These are phyloP conservation scores for Argyra leucocephala DNA, from an alignment of 2,888 invertebrate genomes.

Conservation along the genomic window DNA sequence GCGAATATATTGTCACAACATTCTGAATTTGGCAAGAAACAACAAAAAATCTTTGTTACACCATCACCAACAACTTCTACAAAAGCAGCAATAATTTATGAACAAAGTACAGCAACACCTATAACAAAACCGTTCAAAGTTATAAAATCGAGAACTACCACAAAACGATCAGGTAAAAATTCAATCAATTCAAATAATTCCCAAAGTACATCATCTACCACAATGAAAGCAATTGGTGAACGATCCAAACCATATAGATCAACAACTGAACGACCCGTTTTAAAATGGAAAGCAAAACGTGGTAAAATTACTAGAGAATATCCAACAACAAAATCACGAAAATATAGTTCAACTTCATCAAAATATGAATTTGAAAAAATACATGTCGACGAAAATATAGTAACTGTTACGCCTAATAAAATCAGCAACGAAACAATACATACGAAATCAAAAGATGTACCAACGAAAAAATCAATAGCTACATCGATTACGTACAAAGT, in stretches of 20 bases:
- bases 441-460: constrained; percentile 31
- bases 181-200: background rate
- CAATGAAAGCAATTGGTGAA: background rate
- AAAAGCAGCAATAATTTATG: background rate
- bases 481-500: constrained; percentile 49
- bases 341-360: constrained; percentile 20
- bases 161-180: constrained; percentile 10
- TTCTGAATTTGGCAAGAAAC: constrained; percentile 17
- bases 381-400: constrained; percentile 21
- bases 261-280: constrained; percentile 33
- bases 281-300: constrained; percentile 39
- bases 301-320: constrained; percentile 9
- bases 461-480: constrained; percentile 45
- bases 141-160: background rate
- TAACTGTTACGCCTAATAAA: constrained; percentile 23
- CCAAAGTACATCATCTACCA: constrained; percentile 1
- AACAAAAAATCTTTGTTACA: constrained; percentile 14
- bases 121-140: background rate
- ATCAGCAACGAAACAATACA: constrained; percentile 22
- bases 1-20: constrained; percentile 16
- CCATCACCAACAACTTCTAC: constrained; percentile 14
- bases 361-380: constrained; percentile 22
- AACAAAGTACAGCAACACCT: constrained; percentile 13
- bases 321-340: constrained; percentile 20
- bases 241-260: constrained; percentile 17